phyloP scores from a whole-genome alignment of 2,113 vertebrate genomes.

The Heterotilapia buettikoferi region DNA sequence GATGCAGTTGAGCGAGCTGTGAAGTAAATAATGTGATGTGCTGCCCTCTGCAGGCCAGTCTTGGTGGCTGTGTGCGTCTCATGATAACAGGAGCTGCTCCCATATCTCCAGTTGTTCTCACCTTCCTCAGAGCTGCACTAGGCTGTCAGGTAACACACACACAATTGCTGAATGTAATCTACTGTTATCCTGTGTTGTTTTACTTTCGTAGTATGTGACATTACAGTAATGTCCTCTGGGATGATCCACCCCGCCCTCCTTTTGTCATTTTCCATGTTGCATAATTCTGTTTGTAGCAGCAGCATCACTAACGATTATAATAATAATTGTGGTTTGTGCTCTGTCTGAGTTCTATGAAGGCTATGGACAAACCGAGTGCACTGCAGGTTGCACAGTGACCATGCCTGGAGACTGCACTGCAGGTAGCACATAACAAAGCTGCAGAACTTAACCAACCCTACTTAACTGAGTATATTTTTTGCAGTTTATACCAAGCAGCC shows the following conservation, averaged over 20 bases:
- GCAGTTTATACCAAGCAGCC: no score
- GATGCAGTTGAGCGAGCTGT: not conserved
- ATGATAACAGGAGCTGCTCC: conserved; percentile 94
- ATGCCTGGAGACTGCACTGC: conserved; percentile 89
- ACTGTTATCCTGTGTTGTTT: not conserved
- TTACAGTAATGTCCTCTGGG: not conserved
- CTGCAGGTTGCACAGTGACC: conserved; percentile 83
- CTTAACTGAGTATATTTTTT: not conserved
- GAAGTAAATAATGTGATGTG: not conserved
- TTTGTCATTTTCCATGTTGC: not conserved
- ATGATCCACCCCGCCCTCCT: not conserved
- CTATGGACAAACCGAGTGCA: conserved; percentile 95
- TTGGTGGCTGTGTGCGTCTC: conserved; percentile 85
- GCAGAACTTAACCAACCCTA: not conserved
- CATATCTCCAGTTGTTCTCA: conserved; percentile 85
- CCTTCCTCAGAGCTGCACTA: conserved; percentile 85
- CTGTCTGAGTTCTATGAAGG: conserved; percentile 90
- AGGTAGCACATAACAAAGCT: conserved; percentile 67
- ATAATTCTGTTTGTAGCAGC: not conserved
- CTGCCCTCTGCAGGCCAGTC: conserved; percentile 75
- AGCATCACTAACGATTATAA: not conserved
- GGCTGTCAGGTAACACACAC: conserved; percentile 87
- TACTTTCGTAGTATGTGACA: not conserved
- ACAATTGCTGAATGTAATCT: not conserved
- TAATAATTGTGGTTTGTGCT: not conserved